Evolutionary conservation across 1,140 invertebrate species (phyloP), one percentile per base, ranked within the genome.

Genomic region (Mizuhopecten yessoensis): DNA sequence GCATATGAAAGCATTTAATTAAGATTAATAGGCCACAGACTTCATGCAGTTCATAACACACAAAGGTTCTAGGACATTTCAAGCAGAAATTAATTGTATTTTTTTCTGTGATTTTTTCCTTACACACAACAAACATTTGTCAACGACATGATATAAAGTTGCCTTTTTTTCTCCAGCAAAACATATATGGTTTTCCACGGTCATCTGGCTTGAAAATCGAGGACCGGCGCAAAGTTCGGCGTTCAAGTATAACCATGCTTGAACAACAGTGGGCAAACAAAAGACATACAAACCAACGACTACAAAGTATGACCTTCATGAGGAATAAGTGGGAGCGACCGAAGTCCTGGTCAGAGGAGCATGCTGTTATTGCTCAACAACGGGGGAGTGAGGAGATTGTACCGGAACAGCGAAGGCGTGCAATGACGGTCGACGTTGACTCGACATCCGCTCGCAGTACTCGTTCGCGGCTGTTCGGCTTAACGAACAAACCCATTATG

Each of bases 301-400:
- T 92, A 36, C 89, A 90, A 29, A 88, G 89, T 75, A 92, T 89
- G 87, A 92, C 88, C 86, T 92, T 90, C 39, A 89, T 90, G 7
- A 89, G 86, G 10, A 87, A 34, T 0, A 92, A 89, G 88, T 90
- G 88, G 34, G 87, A 92, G n/a, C 29, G 91, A 9, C 89, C 91
- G 9, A 33, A 90, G 1, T 92, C 91, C 9, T 92, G 91, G 91
- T 88, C 89, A 0, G 91, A 90, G 9, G 88, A 89, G 0, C 42
- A 89, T 87, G 45, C 91, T 23, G 89, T 57, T 5, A 75, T 75
- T 7, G 57, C 57, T 5, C 23, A 29, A 75, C 23, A 75, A 17
- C 9, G 57, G 29, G 57, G 57, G 11, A 75, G n/a, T n/a, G 17
- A 29, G 23, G 57, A 75, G 57, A 75, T 75, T 20, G 45, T 49